Base-by-base conservation (phyloP, 2,888 invertebrate species). In the Metalampra italica region DNA sequence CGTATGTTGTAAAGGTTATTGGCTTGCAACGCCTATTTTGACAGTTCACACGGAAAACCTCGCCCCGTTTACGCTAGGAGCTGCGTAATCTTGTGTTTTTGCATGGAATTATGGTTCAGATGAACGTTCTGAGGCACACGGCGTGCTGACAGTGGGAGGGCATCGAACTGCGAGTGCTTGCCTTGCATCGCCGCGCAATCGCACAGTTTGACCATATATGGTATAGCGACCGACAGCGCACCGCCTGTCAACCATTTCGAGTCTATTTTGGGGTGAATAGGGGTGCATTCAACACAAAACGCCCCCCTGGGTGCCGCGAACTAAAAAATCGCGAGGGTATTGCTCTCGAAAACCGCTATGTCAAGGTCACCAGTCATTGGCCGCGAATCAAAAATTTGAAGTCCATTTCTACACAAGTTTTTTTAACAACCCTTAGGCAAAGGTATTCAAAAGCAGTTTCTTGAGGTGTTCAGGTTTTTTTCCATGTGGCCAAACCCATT, bases 161-260 rank as follows among this genome's bases (percentile, higher is more conserved):
- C 88, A 83, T 83, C 82, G 87, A 87, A 86, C 87, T 74, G 68
- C 55, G 60, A 66, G 73, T 70, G 76, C 76, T 72, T 80, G 84
- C 83, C 76, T 72, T 80, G 84, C 83, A 81, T 67, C 71, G 77
- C 68, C 83, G 88, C 87, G 87, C 88, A 88, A 82, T 78, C 85
- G 85, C 86, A 75, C 67, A 66, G 74, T 77, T 85, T 89, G 78
- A 72, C 88, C 88, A 83, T 89, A 87, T 87, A 88, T 62, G 88
- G 88, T 74, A 74, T 86, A 87, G 79, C 68, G 66, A 68, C 67
- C 68, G 66, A 68, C 67, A 68, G 71, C 66, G 65, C 60, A 61
- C 57, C 56, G 66, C 56, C 74, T 78, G 78, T 78, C 76, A 75
- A 74, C 67, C 61, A 63, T 66, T 75, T 75, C 78, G 77, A 59